Percentiles rank a stretch among this genome's conserved stretches.
These are phyloP conservation scores for Holacanthus passer DNA, from an alignment of 2,113 vertebrate species.

Conservation along the genomic window DNA sequence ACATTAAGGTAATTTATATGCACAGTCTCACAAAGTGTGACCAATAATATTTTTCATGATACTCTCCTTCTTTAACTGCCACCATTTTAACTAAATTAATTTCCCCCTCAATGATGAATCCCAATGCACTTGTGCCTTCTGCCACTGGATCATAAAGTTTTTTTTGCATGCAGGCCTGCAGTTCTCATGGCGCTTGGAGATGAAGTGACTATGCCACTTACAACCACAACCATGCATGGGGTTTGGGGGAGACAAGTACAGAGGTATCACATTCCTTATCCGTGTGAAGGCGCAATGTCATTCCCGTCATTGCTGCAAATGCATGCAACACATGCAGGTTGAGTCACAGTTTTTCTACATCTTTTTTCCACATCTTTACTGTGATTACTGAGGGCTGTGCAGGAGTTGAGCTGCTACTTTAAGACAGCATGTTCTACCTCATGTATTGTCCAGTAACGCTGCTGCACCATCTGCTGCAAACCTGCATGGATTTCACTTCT, in stretches of 20 bases:
- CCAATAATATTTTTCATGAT: conserved; percentile 16
- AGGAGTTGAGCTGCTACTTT: conserved; percentile 16
- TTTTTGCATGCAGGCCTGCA: conserved; percentile 56
- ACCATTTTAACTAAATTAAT: conserved; percentile 5
- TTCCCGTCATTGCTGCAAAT: conserved; percentile 61
- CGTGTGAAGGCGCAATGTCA: conserved; percentile 64
- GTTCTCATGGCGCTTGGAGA: conserved; percentile 57
- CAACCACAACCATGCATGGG: conserved; percentile 68
- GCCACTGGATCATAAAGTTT: conserved; percentile 51
- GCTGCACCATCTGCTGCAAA: conserved; percentile 21
- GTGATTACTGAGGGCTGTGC: background rate
- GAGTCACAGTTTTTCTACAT: background rate
- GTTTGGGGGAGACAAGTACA: conserved; percentile 62
- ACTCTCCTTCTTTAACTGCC: background rate
- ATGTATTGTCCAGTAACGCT: background rate
- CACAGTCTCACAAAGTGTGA: conserved; percentile 27
- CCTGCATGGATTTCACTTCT: conserved; percentile 13
- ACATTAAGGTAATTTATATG: conserved; percentile 46
- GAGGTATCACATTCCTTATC: conserved; percentile 66
- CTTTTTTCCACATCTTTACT: conserved; percentile 5
- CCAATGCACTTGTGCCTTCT: background rate
- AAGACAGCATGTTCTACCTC: conserved; percentile 5
- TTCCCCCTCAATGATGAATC: conserved; percentile 8
- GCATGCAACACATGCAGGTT: conserved; percentile 46
- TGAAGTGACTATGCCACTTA: conserved; percentile 63